Evolutionary conservation across 2,113 vertebrate species (phyloP).

Genomic region (Chaetorhynchus papuensis): DNA sequence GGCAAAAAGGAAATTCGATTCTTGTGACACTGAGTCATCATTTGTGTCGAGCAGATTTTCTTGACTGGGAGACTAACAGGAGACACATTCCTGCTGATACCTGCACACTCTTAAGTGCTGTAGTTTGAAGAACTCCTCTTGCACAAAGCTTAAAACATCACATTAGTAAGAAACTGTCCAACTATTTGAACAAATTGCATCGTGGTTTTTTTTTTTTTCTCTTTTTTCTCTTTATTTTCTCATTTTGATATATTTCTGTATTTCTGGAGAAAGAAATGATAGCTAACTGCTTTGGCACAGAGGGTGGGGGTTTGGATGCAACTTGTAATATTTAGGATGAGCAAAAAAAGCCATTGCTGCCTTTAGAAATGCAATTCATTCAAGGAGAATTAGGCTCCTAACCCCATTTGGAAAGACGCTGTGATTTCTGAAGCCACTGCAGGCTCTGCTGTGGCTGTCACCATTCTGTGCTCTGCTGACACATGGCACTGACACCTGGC

Average conservation of each 20-base stretch:
- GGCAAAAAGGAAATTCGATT: neutral
- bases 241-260: neutral
- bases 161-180: neutral
- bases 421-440: neutral
- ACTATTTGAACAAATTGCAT: neutral
- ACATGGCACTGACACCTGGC: neutral
- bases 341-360: neutral
- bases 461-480: neutral
- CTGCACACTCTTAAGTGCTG: neutral
- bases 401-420: neutral
- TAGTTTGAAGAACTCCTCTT: neutral
- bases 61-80: neutral
- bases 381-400: neutral
- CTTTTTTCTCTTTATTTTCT: neutral
- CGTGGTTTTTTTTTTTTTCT: neutral
- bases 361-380: neutral
- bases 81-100: neutral
- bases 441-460: neutral
- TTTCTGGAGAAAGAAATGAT: neutral
- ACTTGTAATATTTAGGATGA: neutral
- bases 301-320: neutral
- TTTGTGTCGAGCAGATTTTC: neutral
- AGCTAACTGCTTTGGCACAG: neutral
- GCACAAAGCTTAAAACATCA: neutral
- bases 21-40: neutral